phyloP scores from a whole-genome alignment of 2,797 vertebrate species.

The Brachyrhaphis roseni region DNA sequence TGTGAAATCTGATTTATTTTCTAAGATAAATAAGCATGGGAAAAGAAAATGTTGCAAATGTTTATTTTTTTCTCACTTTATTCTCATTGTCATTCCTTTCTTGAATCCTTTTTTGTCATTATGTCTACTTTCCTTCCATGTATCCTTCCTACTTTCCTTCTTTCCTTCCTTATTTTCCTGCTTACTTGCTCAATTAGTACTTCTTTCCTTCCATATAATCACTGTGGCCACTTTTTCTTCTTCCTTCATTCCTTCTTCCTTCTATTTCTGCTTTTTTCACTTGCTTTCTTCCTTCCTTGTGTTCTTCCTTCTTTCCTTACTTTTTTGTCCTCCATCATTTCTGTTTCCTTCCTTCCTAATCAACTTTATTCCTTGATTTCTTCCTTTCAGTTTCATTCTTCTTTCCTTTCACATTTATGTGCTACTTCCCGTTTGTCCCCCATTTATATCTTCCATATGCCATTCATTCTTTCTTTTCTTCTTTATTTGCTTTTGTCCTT shows the following conservation, averaged over 20 bases:
- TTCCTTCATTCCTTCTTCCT: not conserved
- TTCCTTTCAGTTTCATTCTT: not conserved
- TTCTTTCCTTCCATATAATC: too few relatives aligned
- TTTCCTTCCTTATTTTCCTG: not conserved
- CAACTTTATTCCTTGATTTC: not conserved
- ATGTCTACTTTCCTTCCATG: not conserved
- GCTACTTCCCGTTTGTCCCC: not conserved
- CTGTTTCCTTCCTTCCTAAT: not conserved
- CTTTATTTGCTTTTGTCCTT: not conserved
- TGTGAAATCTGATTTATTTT: not conserved
- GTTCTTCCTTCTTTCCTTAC: not conserved
- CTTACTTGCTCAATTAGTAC: not conserved
- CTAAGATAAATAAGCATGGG: not conserved
- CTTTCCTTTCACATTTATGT: not conserved
- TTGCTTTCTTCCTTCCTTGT: not conserved
- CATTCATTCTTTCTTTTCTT: not conserved
- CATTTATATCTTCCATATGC: not conserved
- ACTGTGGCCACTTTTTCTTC: too few relatives aligned
- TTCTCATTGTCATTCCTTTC: not conserved
- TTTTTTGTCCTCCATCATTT: not conserved
- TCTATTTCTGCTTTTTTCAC: not conserved
- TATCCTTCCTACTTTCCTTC: not conserved
- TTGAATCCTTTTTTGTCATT: not conserved
- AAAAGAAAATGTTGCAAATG: not conserved
- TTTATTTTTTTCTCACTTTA: not conserved